Evolutionary conservation across 64 coral and sea anemone genomes (phyloP), one percentile per base, ranked within the genome.

Genomic region (Actinia tenebrosa): DNA sequence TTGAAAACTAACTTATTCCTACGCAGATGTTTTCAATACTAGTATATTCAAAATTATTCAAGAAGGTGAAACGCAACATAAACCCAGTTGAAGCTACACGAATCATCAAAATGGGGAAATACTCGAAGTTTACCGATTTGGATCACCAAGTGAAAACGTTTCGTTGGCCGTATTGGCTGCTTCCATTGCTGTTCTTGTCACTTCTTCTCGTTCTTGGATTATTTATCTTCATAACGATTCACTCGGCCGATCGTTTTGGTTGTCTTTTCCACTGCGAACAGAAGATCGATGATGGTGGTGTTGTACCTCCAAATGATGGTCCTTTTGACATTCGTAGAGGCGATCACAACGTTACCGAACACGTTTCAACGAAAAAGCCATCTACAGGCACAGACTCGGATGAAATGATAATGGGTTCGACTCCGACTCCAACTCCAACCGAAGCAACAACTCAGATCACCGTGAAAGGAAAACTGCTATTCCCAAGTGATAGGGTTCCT

Each of bases 381-480:
- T 37, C 30, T 43, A 6, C 56, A 11, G 60, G 22, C 54, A 78
- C 60, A 10, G 83, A 46, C 18, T 43, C 16, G 1, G 52, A 77
- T 25, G 8, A 4, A 25, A 26, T 43, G 16, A 60, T 44, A 13
- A 13, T 58, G 56, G 46, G 55, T 37, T 6, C 43, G 16, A 81
- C 30, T 37, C 30, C 43, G 15, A 45, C 14, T 47, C 2, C 43
- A 52, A 52, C 16, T 16, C 44, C 79, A n/a, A 79, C 22, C 42
- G 37, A 79, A 79, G 45, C 9, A 84, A 84, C 30, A 37, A 37
- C 30, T 37, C 30, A 37, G 30, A 93, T 93, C 0, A 93, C 61
- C 55, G 71, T 96, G 27, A 83, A 81, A 61, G 94, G 94, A 61
- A 87, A 93, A 50, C 88, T 92, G 10, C 26, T 93, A 22, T 88